A percentile compares a stretch with the other conserved stretches of the same genome.
Evolutionary conservation across 2,113 vertebrate species (phyloP).

Genomic region (Apeltes quadracus): DNA sequence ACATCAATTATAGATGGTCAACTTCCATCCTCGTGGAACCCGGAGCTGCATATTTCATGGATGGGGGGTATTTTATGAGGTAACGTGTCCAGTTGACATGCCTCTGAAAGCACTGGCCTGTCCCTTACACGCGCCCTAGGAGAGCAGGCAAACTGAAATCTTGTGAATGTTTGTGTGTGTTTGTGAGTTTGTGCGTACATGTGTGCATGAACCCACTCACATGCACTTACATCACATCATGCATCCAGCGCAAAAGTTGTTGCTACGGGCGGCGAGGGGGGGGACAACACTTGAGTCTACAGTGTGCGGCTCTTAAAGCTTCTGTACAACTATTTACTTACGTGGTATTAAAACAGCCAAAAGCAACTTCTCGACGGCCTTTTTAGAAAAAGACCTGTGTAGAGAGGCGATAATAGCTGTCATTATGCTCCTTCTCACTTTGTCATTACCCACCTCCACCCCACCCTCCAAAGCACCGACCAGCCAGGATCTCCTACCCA

Average conservation of each 20-base stretch:
- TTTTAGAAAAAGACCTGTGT: constrained; percentile 26
- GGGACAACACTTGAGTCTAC: background rate
- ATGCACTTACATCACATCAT: constrained; percentile 34
- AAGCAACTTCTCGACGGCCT: constrained; percentile 35
- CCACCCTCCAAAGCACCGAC: constrained; percentile 33
- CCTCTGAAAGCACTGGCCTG: constrained; percentile 78
- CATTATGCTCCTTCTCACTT: constrained; percentile 49
- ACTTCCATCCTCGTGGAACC: constrained; percentile 76
- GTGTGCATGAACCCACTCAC: constrained; percentile 35
- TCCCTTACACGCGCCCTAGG: constrained; percentile 59
- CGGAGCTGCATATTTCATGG: constrained; percentile 80
- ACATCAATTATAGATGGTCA: constrained; percentile 84
- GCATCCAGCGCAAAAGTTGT: constrained; percentile 40
- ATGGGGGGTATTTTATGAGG: constrained; percentile 79
- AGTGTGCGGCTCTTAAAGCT: background rate
- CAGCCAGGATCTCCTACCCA: constrained; percentile 47
- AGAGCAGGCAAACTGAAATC: constrained; percentile 66
- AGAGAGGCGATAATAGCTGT: constrained; percentile 55
- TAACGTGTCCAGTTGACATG: constrained; percentile 82
- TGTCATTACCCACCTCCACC: constrained; percentile 21
- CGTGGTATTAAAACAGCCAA: constrained; percentile 4
- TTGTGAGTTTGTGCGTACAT: constrained; percentile 19
- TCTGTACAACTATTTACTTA: background rate
- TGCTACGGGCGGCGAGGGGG: background rate
- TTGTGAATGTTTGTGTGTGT: constrained; percentile 23